Conservation (phyloP, 2,797 vertebrate species). For the Bradypodion pumilum region DNA sequence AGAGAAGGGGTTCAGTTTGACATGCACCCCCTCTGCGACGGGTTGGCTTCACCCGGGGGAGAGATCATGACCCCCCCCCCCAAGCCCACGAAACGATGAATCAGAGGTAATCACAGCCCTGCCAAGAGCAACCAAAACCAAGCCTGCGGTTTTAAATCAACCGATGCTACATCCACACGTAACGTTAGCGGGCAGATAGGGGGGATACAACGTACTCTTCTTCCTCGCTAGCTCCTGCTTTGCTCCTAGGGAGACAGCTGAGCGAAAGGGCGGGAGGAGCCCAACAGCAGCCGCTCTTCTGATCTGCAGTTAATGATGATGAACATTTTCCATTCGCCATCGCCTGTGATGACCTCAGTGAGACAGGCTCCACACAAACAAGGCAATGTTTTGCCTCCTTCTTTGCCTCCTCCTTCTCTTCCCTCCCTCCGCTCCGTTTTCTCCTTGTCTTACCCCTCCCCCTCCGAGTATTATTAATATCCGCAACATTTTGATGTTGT, state of each 20-base stretch:
- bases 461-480: neutral
- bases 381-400: neutral
- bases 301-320: neutral
- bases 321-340: constrained; percentile 11
- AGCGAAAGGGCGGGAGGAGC: neutral
- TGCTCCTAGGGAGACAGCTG: neutral
- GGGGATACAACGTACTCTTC: neutral
- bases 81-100: neutral
- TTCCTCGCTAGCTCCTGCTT: neutral
- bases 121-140: neutral
- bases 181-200: neutral
- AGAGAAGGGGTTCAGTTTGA: neutral
- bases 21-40: neutral
- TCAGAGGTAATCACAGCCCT: neutral
- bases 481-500: neutral
- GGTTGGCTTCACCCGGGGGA: neutral
- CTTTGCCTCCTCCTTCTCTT: neutral
- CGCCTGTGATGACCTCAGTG: neutral
- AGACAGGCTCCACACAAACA: neutral
- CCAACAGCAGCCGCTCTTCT: no score
- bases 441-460: neutral
- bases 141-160: neutral
- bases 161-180: neutral
- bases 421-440: neutral
- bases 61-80: neutral